These are phyloP conservation scores for Mionectes olivaceus DNA, from an alignment of 2,797 vertebrate species.

Conservation along the genomic window DNA sequence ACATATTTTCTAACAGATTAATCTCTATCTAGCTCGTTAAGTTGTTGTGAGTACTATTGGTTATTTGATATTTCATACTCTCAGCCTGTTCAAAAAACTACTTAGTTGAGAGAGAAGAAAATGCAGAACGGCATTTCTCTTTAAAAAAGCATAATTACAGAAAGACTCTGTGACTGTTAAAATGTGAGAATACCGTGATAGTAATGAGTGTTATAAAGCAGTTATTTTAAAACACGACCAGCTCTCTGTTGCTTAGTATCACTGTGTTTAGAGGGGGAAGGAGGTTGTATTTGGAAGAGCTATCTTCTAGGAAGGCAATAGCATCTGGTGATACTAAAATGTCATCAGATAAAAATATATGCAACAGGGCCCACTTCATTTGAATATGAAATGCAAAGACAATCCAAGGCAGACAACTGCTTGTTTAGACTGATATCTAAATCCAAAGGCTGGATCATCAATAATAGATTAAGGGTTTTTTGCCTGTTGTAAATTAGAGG, in stretches of 20 bases:
- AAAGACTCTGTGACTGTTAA: neutral
- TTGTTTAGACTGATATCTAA: slow-evolving; percentile 57
- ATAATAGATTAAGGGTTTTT: slow-evolving; percentile 62
- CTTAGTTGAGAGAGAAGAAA: slow-evolving; percentile 33
- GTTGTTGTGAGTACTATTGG: neutral
- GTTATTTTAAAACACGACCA: slow-evolving; percentile 23
- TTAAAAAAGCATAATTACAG: neutral
- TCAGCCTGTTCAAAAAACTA: slow-evolving; percentile 16
- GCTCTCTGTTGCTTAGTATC: slow-evolving; percentile 3
- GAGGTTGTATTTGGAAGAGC: neutral
- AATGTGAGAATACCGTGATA: neutral
- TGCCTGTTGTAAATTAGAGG: slow-evolving; percentile 51
- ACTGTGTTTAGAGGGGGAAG: neutral
- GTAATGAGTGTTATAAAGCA: neutral
- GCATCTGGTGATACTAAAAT: slow-evolving; percentile 65
- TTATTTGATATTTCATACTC: slow-evolving; percentile 45
- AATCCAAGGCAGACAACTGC: slow-evolving; percentile 32
- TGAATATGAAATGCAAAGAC: slow-evolving; percentile 56
- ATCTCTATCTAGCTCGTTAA: slow-evolving; percentile 30
- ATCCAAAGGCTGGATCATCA: slow-evolving; percentile 57
- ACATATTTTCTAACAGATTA: slow-evolving; percentile 51
- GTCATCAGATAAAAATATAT: slow-evolving; percentile 52
- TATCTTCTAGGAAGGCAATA: slow-evolving; percentile 38
- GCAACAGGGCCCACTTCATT: slow-evolving; percentile 24
- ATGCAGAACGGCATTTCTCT: slow-evolving; percentile 15